Conservation (phyloP, 1,140 invertebrate genomes). For the Drosophila pruinosa region DNA sequence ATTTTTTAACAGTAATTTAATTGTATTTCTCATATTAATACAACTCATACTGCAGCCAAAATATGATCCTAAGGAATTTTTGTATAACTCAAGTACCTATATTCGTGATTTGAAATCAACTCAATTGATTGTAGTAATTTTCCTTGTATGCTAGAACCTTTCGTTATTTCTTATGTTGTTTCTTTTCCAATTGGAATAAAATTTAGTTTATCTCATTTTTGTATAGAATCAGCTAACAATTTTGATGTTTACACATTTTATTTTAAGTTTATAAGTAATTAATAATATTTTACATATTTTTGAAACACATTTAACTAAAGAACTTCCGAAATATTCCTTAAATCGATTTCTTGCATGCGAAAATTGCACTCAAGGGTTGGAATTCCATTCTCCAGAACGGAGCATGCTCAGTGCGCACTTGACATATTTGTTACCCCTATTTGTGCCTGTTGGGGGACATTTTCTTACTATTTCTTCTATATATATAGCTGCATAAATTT, state of each 20-base stretch:
- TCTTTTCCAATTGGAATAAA: background rate
- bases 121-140: constrained; percentile 4
- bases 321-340: constrained; percentile 25
- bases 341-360: constrained; percentile 29
- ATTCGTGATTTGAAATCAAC: constrained; percentile 8
- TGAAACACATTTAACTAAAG: constrained; percentile 26
- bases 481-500: background rate
- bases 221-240: background rate
- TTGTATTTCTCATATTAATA: background rate
- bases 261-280: background rate
- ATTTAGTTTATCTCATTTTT: background rate
- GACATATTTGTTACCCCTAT: constrained; percentile 22
- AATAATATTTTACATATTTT: constrained; percentile 8
- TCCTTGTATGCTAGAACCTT: background rate
- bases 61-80: background rate
- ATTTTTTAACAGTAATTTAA: background rate
- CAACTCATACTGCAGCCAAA: background rate
- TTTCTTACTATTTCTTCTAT: background rate
- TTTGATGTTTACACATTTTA: background rate
- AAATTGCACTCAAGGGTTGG: constrained; percentile 15
- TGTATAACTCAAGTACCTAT: background rate
- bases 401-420: constrained; percentile 25
- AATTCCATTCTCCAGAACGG: constrained; percentile 6
- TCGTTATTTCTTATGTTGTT: constrained; percentile 1
- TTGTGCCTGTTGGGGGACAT: background rate